These are phyloP conservation scores for Yasuhikotakia modesta DNA, from an alignment of 2,797 vertebrate species.

Conservation along the genomic window DNA sequence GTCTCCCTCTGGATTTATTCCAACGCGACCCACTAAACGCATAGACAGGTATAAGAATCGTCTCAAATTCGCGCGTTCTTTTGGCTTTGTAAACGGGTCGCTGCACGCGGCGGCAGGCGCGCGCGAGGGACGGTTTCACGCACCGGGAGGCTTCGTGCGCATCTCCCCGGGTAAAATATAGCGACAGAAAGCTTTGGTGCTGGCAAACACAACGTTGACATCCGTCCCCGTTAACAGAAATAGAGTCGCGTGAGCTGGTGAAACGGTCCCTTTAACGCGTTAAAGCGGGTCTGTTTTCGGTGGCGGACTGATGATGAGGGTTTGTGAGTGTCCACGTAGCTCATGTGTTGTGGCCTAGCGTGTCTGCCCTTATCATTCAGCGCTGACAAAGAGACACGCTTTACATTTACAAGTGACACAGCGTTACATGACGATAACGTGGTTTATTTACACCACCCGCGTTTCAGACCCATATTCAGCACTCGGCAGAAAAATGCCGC, in stretches of 20 bases:
- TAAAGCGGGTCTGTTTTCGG: not conserved
- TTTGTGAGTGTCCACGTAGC: slow-evolving; percentile 56
- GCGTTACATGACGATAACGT: not conserved
- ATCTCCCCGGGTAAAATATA: not conserved
- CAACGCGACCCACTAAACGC: slow-evolving; percentile 73
- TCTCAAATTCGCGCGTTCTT: slow-evolving; percentile 59
- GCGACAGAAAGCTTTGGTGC: too few species aligned
- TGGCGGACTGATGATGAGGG: slow-evolving; percentile 49
- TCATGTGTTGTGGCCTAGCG: slow-evolving; percentile 52
- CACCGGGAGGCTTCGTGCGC: too few species aligned
- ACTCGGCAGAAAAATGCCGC: not conserved
- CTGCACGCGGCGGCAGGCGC: slow-evolving; percentile 74
- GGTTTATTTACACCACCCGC: not conserved
- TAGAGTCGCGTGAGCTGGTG: too few species aligned
- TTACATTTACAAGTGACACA: not conserved
- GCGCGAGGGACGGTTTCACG: not conserved
- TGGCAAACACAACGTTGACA: too few species aligned
- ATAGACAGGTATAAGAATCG: slow-evolving; percentile 80
- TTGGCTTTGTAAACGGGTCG: slow-evolving; percentile 84
- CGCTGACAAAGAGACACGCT: slow-evolving; percentile 1
- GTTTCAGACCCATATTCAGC: too few species aligned
- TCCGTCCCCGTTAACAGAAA: too few species aligned
- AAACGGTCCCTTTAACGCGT: too few species aligned
- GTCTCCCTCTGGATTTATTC: slow-evolving; percentile 78
- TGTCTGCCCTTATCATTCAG: slow-evolving; percentile 50